Base-by-base conservation (phyloP, 2,888 invertebrate species). In the Noctua comes region DNA sequence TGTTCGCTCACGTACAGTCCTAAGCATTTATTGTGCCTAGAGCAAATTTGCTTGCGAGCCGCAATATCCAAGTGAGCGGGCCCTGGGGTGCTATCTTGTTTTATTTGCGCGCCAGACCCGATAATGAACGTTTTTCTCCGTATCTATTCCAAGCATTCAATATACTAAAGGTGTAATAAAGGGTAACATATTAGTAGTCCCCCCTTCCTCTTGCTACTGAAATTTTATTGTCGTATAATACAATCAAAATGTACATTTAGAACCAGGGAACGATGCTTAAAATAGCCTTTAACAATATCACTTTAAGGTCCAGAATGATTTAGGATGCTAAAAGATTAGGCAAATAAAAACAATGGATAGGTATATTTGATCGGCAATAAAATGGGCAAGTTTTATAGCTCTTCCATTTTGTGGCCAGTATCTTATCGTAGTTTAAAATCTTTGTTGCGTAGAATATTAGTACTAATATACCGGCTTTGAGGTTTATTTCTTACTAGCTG, bases 31-130 rank as follows among this genome's bases (percentile, higher is more conserved):
- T 96, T 95, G 95, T 93, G 95, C 93, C 95, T 94, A 93, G 94
- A 95, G 95, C 94, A 96, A 96, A 96, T 96, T 96, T 96, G 95
- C 95, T 96, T 95, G 95, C 90, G 95, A 94, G 93, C 93, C 95
- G 96, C 96, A 96, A 96, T 96, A 96, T 95, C 95, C 94, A 92
- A 93, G 93, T 89, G 93, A 95, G 91, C 93, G 93, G 92, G 92
- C 96, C 92, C 94, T 88, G 87, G 96, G 96, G 96, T 94, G 92
- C 95, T 89, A 95, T 96, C 91, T 92, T 94, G 95, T 95, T 96
- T 95, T 96, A 95, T 96, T 95, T 95, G 94, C 92, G 87, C 94
- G 88, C 92, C 91, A 92, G 91, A 93, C 91, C 91, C 94, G 94
- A 95, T 96, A 96, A 96, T 96, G 95, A 95, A 96, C 94, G 94